A percentile compares a stretch with the other conserved stretches of the same genome.
Evolutionary conservation across 2,797 vertebrate species (phyloP).

Genomic region (Hippoglossus hippoglossus): DNA sequence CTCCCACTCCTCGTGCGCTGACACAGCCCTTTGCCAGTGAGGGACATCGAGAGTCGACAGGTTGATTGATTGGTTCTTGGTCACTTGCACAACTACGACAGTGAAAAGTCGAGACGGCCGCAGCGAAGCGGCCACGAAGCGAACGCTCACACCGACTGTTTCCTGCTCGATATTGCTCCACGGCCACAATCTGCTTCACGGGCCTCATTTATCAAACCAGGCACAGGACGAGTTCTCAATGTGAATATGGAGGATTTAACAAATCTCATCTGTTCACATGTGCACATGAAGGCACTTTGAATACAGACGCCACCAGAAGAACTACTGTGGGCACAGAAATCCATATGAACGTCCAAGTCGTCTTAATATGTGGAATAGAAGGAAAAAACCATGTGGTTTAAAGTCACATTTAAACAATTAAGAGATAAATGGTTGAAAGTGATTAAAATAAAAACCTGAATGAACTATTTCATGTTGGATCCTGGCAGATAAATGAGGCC

Average conservation of each 20-base stretch:
- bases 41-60: conserved; percentile 61
- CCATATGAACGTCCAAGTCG: too few species aligned
- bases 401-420: too few species aligned
- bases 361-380: too few species aligned
- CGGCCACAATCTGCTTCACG: conserved; percentile 41
- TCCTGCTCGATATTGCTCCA: conserved; percentile 34
- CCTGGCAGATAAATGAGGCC: conserved; percentile 49
- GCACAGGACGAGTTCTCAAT: background rate
- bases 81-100: conserved; percentile 22
- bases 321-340: too few species aligned
- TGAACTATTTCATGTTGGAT: too few species aligned
- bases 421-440: too few species aligned
- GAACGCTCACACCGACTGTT: conserved; percentile 10
- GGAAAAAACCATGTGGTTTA: too few species aligned
- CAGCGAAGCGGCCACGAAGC: conserved; percentile 31
- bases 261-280: background rate
- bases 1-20: conserved; percentile 55
- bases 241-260: background rate
- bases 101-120: conserved; percentile 22
- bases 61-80: conserved; percentile 42
- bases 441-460: too few species aligned
- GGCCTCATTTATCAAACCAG: conserved; percentile 59
- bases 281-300: background rate
- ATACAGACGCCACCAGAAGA: too few species aligned
- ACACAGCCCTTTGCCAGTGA: conserved; percentile 75